Evolutionary conservation across 2,888 invertebrate genomes (phyloP).

Genomic region (Meandrusa payeni): DNA sequence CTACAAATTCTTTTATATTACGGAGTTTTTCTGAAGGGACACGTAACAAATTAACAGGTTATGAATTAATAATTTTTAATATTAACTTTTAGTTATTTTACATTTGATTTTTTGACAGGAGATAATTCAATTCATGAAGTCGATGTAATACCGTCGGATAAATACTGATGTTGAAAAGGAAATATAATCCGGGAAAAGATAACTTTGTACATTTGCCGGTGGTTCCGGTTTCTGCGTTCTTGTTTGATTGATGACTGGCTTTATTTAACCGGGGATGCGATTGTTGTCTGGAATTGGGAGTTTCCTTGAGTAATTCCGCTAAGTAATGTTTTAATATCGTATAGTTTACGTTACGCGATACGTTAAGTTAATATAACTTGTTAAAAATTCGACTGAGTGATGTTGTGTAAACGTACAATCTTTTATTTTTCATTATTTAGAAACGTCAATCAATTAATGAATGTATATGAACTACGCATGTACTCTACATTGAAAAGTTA

Average conservation of each 20-base stretch:
- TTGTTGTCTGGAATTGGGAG: slow-evolving; percentile 25
- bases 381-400: slow-evolving; percentile 64
- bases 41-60: no score
- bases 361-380: slow-evolving; percentile 40
- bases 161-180: slow-evolving; percentile 29
- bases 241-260: slow-evolving; percentile 72
- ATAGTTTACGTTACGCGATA: slow-evolving; percentile 48
- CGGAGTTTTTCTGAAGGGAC: no score
- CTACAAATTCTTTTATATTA: no score
- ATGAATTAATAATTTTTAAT: no score
- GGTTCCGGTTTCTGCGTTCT: slow-evolving; percentile 58
- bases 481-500: slow-evolving; percentile 24
- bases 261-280: slow-evolving; percentile 40
- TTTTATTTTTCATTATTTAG: slow-evolving; percentile 14
- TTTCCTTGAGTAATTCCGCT: slow-evolving; percentile 26
- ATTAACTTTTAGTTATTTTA: no score
- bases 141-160: slow-evolving; percentile 6
- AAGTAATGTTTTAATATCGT: slow-evolving; percentile 38
- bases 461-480: slow-evolving; percentile 23
- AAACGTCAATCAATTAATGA: slow-evolving; percentile 10
- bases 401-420: slow-evolving; percentile 16
- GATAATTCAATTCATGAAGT: not conserved
- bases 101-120: no score
- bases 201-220: slow-evolving; percentile 73
- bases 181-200: slow-evolving; percentile 69